Percentiles rank a stretch among this genome's conserved stretches.
Evolutionary conservation across 1,140 invertebrate genomes (phyloP).

Genomic region (Delia radicum): DNA sequence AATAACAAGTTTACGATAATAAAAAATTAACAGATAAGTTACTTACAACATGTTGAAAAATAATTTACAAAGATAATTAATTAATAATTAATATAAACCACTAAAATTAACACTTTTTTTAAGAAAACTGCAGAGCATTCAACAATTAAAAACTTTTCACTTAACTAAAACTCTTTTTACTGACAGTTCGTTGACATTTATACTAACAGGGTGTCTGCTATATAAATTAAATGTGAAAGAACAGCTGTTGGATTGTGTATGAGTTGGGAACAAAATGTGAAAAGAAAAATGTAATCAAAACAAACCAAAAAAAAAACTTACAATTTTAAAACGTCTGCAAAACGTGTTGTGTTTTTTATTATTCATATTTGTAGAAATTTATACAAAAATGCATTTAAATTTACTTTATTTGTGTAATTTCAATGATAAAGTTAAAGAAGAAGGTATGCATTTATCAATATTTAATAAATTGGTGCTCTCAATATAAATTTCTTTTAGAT

Average conservation of each 20-base stretch:
- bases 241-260: background rate
- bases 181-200: too few species aligned
- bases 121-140: too few species aligned
- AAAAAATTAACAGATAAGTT: too few species aligned
- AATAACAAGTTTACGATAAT: too few species aligned
- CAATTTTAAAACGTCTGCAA: background rate
- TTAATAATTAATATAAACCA: too few species aligned
- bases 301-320: background rate
- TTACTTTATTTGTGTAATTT: slow-evolving; percentile 9
- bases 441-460: background rate
- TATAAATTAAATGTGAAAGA: too few species aligned
- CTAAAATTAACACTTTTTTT: too few species aligned
- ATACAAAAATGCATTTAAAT: background rate
- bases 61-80: too few species aligned
- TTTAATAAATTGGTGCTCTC: background rate
- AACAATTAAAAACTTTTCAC: too few species aligned
- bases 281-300: background rate
- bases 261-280: background rate
- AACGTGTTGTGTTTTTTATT: background rate
- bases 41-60: too few species aligned
- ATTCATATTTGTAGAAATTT: background rate
- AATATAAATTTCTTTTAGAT: background rate
- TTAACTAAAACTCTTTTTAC: too few species aligned
- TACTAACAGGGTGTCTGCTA: too few species aligned
- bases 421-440: background rate